Base-by-base conservation (phyloP, 2,797 vertebrate genomes). In the Zonotrichia albicollis region DNA sequence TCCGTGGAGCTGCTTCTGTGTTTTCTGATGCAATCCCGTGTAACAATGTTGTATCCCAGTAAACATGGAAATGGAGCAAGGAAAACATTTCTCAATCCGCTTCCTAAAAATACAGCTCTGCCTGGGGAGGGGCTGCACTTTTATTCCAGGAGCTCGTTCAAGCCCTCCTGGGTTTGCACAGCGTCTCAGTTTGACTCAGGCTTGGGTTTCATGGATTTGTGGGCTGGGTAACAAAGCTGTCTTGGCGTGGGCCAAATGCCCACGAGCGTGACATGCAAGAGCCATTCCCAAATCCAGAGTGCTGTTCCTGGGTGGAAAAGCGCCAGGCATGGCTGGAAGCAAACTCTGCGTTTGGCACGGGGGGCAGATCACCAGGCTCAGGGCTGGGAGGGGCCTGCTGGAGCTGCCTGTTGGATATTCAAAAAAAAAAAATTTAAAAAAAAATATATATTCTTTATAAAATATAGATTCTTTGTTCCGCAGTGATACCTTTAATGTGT, bases 1-100 rank as follows among this genome's bases (percentile, higher is more conserved):
- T 96, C 64, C 65, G 95, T 96, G 73, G 94, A 93, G 93, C 85
- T 34, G 91, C 95, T 96, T 91, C 97, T 89, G 66, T 93, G 94
- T 95, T 97, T 97, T 98, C 97, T 97, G 97, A 98, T 97, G 97
- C 97, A 98, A 98, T 97, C 93, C 45, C 89, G 84, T 76, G 91
- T 91, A 97, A 96, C 95, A 96, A 96, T 90, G 93, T 79, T 96
- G 97, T 97, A 94, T 96, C 95, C 96, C 95, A 87, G 97, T 97
- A 97, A 98, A 98, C 96, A 96, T 87, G 94, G 96, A 94, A 93
- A 91, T 90, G 73, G 80, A 90, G 96, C 90, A 84, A 94, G 94
- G 94, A 88, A 97, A 97, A 96, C 90, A 97, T 96, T 78, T 91
- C 87, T 90, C 93, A 95, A 94, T 89, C 91, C 40, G 40, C 93